Evolutionary conservation across 2,888 invertebrate genomes (phyloP), one percentile per base, ranked within the genome.

Genomic region (Eumerus sabulonum): DNA sequence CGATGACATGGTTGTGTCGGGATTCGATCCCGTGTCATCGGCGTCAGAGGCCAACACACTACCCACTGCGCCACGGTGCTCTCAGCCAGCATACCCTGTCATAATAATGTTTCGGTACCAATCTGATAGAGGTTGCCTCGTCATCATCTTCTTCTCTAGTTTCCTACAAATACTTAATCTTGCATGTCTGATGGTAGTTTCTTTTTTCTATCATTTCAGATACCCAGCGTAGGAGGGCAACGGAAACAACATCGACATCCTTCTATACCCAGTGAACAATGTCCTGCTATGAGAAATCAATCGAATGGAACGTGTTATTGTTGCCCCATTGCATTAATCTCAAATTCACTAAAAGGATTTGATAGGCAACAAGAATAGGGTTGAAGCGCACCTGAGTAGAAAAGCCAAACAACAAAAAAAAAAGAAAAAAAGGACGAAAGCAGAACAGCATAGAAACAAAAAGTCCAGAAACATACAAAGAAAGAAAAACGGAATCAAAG

Each of bases 321-420:
- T 13, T 64, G 54, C 60, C 74, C 73, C 63, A 64, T 60, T 70
- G 59, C 74, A 64, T 51, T 70, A 63, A 70, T 74, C 59, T 70
- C 74, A 64, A 74, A 79, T 74, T 79, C 79, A 53, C 74, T 68
- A 64, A 70, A 74, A 74, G 70, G 79, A 79, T 79, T 79, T 79
- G 79, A 79, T 79, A 79, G 74, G 64, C 60, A 64, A 79, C 74
- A 64, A 79, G 74, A 64, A 60, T 70, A 70, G 63, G 16, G 62
- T 45, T 40, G 27, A 53, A 68, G 27, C 38, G 42, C 17, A 14
- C 17, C 27, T 7, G 7, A 27, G 3, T 2, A 27, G 27, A 27
- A 27, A 4, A 27, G 7, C 27, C 27, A 51, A 9, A 47, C 0
- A 51, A 40, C 19, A 48, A 19, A 11, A 11, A 19, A 40, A 27